Conservation (phyloP, 2,113 vertebrate species). For the Sigmodon hispidus region DNA sequence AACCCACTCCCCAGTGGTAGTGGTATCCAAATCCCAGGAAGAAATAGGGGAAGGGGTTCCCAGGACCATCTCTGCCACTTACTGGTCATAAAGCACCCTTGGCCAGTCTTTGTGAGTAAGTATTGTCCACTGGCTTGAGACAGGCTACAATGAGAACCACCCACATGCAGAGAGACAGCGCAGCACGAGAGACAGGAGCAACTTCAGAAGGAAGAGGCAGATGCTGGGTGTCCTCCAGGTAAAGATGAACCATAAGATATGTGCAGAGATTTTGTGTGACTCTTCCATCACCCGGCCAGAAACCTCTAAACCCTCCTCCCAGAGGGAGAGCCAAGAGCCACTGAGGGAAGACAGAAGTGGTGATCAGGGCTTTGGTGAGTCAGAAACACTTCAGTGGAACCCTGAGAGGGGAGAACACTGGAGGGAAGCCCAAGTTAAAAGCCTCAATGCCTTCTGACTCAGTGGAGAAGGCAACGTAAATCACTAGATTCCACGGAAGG, state of each 20-base stretch:
- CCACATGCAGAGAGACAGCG: neutral
- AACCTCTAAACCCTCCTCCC: neutral
- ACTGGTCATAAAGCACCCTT: neutral
- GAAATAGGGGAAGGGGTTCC: neutral
- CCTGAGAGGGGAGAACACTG: neutral
- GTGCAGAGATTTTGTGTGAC: neutral
- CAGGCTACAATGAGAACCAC: neutral
- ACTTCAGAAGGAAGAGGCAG: neutral
- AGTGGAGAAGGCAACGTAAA: neutral
- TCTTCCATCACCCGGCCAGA: neutral
- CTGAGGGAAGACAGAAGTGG: neutral
- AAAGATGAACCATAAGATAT: neutral
- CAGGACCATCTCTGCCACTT: neutral
- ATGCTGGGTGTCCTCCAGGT: neutral
- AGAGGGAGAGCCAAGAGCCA: neutral
- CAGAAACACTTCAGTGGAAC: neutral
- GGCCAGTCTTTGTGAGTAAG: neutral
- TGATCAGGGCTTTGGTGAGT: neutral
- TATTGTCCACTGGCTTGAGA: neutral
- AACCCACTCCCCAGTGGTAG: conserved; percentile 13
- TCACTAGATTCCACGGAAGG: neutral
- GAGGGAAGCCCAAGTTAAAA: neutral
- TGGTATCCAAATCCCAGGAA: conserved; percentile 71
- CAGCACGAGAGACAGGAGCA: neutral
- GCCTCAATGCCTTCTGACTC: neutral